These are phyloP conservation scores for Virgularia gustaviana DNA, from an alignment of 92 coral and sea anemone genomes.

Conservation along the genomic window DNA sequence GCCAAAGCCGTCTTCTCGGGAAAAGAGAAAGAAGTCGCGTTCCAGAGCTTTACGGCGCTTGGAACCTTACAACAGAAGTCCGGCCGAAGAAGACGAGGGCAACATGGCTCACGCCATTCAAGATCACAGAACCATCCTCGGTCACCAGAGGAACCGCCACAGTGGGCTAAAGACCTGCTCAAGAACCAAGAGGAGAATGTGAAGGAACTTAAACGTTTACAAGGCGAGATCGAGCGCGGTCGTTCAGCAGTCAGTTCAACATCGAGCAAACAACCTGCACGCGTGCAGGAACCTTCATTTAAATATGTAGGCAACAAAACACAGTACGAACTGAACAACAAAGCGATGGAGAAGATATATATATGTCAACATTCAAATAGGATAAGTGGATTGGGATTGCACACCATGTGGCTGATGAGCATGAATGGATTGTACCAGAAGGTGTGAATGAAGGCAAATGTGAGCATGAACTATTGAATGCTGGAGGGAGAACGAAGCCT, in stretches of 20 bases:
- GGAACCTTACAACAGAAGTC: neutral
- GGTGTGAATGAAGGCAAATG: no score
- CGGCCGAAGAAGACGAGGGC: neutral
- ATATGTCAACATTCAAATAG: no score
- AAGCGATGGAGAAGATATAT: no score
- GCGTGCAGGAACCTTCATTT: neutral
- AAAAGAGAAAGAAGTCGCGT: neutral
- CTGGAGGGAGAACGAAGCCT: no score
- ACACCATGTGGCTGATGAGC: no score
- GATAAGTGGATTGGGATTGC: no score
- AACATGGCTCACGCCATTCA: neutral
- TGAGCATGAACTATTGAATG: no score
- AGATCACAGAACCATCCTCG: neutral
- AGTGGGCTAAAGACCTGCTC: neutral
- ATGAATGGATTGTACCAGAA: no score
- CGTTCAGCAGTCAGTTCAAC: neutral
- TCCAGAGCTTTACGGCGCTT: neutral
- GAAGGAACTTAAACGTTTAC: neutral
- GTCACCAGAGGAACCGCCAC: neutral
- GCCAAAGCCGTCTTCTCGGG: neutral
- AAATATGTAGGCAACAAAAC: neutral
- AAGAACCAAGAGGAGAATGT: neutral
- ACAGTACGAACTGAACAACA: neutral
- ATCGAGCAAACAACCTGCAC: neutral
- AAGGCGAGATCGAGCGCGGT: constrained; percentile 4